Conservation (phyloP, 1,140 invertebrate species). For the Potamilus streckersoni region DNA sequence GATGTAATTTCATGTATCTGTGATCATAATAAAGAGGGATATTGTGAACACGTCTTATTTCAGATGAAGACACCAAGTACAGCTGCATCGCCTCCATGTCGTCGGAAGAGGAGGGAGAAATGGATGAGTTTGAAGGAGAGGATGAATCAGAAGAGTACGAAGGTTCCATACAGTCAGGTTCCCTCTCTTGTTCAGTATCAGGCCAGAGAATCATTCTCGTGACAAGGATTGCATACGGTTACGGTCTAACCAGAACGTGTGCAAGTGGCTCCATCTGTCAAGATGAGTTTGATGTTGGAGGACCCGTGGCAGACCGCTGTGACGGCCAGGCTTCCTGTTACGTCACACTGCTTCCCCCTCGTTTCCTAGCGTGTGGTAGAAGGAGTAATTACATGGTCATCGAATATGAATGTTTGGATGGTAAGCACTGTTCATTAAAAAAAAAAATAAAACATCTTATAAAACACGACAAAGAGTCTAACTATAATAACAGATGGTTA, state of each 20-base stretch:
- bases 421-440: slow-evolving; percentile 14
- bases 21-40: too few relatives aligned
- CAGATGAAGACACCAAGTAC: too few relatives aligned
- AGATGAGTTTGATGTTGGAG: slow-evolving; percentile 16
- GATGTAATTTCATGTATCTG: too few relatives aligned
- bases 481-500: too few relatives aligned
- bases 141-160: not conserved
- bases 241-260: slow-evolving; percentile 11
- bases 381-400: slow-evolving; percentile 26
- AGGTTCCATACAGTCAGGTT: slow-evolving; percentile 5
- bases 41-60: too few relatives aligned
- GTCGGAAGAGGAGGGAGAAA: too few relatives aligned
- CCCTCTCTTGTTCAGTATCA: slow-evolving; percentile 14
- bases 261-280: slow-evolving; percentile 8
- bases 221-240: slow-evolving; percentile 20
- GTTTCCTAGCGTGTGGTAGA: slow-evolving; percentile 16
- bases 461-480: too few relatives aligned
- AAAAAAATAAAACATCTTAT: too few relatives aligned
- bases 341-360: slow-evolving; percentile 7
- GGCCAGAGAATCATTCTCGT: slow-evolving; percentile 21
- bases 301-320: slow-evolving; percentile 12
- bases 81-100: too few relatives aligned
- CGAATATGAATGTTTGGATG: slow-evolving; percentile 28
- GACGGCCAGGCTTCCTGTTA: slow-evolving; percentile 12
- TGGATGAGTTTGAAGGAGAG: too few relatives aligned